phyloP scores from a whole-genome alignment of 2,113 vertebrate genomes.

The Toxotes jaculatrix region DNA sequence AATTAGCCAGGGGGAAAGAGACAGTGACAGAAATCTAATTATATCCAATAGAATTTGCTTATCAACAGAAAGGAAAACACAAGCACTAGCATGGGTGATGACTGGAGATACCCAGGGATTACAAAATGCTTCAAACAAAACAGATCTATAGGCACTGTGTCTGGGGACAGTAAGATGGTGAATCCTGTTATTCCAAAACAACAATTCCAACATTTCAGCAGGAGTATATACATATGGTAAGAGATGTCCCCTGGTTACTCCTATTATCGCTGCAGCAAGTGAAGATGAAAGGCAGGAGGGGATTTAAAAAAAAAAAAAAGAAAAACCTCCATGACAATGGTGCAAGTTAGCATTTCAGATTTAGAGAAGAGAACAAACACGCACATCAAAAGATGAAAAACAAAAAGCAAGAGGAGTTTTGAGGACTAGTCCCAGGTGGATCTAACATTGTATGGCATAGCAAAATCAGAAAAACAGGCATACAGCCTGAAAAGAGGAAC shows the following conservation, averaged over 20 bases:
- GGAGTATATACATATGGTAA: slow-evolving; percentile 11
- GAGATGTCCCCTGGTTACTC: slow-evolving; percentile 10
- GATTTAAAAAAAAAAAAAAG: background rate
- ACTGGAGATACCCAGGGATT: background rate
- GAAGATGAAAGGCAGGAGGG: slow-evolving; percentile 35
- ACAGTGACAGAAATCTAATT: slow-evolving; percentile 47
- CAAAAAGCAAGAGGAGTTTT: slow-evolving; percentile 20
- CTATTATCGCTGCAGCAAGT: slow-evolving; percentile 13
- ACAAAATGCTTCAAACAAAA: slow-evolving; percentile 15
- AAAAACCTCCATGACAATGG: background rate
- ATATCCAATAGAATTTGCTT: slow-evolving; percentile 33
- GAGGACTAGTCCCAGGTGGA: slow-evolving; percentile 33
- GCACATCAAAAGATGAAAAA: slow-evolving; percentile 28
- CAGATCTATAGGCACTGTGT: slow-evolving; percentile 7
- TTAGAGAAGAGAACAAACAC: slow-evolving; percentile 14
- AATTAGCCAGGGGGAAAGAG: slow-evolving; percentile 15
- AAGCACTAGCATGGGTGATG: background rate
- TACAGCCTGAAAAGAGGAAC: background rate
- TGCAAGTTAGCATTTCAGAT: slow-evolving; percentile 31
- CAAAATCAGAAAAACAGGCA: slow-evolving; percentile 2
- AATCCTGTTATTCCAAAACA: slow-evolving; percentile 18
- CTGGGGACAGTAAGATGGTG: background rate
- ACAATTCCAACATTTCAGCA: slow-evolving; percentile 6
- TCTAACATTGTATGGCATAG: slow-evolving; percentile 27
- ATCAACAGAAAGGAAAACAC: slow-evolving; percentile 33